Evolutionary conservation across 2,113 vertebrate genomes (phyloP).

Genomic region (Leptodactylus fuscus): DNA sequence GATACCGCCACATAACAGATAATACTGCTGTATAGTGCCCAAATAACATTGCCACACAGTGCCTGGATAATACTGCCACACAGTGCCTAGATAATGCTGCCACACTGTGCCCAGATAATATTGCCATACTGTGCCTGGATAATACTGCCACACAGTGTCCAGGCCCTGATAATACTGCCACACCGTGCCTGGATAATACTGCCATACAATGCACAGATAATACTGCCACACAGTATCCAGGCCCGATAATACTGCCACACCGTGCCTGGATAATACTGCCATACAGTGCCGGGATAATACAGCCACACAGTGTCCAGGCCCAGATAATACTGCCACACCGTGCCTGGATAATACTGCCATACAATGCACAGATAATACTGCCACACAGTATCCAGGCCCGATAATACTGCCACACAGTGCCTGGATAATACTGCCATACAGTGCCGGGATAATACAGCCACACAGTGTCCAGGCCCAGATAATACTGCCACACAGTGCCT

Average conservation of each 20-base stretch:
- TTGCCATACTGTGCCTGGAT: not conserved
- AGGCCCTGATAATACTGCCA: not conserved
- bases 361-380: too few relatives aligned
- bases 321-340: not conserved
- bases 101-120: not conserved
- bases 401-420: not conserved
- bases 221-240: not conserved
- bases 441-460: not conserved
- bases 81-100: not conserved
- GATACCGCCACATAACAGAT: not conserved
- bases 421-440: not conserved
- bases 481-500: not conserved
- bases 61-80: not conserved
- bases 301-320: not conserved
- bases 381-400: rapidly evolving
- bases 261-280: not conserved
- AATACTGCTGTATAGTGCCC: not conserved
- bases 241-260: not conserved
- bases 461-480: too few relatives aligned
- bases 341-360: not conserved
- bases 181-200: not conserved
- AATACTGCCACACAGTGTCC: not conserved
- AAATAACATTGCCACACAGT: not conserved
- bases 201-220: not conserved
- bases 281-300: not conserved